phyloP scores from a whole-genome alignment of 2,888 invertebrate species.

The Carterocephalus palaemon region DNA sequence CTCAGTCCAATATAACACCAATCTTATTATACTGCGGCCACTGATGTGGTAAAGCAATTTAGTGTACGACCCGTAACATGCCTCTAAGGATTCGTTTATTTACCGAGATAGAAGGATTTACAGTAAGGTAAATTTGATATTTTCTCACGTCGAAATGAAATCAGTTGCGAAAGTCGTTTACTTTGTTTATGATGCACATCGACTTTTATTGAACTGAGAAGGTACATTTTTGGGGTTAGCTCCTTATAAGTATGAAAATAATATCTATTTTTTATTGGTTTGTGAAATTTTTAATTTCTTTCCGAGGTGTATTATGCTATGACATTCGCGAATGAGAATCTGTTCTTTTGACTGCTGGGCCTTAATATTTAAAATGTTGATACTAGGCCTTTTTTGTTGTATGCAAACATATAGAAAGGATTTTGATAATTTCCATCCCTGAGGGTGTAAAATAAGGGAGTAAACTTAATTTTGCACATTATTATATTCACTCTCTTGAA shows the following conservation, averaged over 20 bases:
- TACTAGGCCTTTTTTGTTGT: too few relatives aligned
- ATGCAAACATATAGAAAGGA: too few relatives aligned
- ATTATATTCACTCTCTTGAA: too few relatives aligned
- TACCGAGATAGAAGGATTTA: slow-evolving; percentile 39
- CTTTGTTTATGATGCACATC: slow-evolving; percentile 17
- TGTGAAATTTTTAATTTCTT: not conserved
- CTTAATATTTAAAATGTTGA: too few relatives aligned
- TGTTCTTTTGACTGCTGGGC: too few relatives aligned
- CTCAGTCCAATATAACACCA: slow-evolving; percentile 33
- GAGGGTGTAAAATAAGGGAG: too few relatives aligned
- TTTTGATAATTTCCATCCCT: too few relatives aligned
- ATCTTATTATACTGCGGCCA: slow-evolving; percentile 50
- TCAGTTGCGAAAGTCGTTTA: slow-evolving; percentile 21
- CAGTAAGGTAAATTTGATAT: slow-evolving; percentile 34
- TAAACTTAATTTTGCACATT: too few relatives aligned
- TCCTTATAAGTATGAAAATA: slow-evolving; percentile 5
- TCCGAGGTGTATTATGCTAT: too few relatives aligned
- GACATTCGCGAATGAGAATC: too few relatives aligned
- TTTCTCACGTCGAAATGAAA: slow-evolving; percentile 29
- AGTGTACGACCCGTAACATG: slow-evolving; percentile 51
- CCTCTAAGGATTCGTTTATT: slow-evolving; percentile 52
- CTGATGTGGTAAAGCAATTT: slow-evolving; percentile 60
- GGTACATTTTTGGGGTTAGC: slow-evolving; percentile 18
- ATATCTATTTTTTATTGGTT: slow-evolving; percentile 12
- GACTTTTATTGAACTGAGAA: slow-evolving; percentile 20